phyloP scores from a whole-genome alignment of 2,888 invertebrate species.

The Drosophila affinis region DNA sequence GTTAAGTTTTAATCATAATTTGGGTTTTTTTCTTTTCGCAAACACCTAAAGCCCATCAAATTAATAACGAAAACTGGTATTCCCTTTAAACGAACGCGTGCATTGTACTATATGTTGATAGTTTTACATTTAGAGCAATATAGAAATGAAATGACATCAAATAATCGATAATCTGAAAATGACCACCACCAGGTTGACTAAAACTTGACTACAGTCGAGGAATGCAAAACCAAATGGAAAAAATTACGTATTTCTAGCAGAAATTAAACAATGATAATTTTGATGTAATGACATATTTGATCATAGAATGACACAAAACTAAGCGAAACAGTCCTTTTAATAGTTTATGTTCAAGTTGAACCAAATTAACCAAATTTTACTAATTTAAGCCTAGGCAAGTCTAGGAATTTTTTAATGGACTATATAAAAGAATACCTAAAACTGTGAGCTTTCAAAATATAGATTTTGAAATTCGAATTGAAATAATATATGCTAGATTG shows the following conservation, averaged over 20 bases:
- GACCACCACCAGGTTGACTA: constrained; percentile 34
- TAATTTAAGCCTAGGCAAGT: no score
- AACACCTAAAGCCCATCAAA: constrained; percentile 59
- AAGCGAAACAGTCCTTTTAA: no score
- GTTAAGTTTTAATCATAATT: constrained; percentile 27
- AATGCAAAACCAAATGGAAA: constrained; percentile 22
- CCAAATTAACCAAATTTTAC: no score
- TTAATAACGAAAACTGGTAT: constrained; percentile 37
- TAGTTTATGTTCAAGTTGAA: no score
- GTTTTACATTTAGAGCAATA: constrained; percentile 20
- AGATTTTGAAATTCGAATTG: no score
- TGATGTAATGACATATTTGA: no score
- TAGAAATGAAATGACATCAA: constrained; percentile 11
- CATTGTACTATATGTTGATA: constrained; percentile 22
- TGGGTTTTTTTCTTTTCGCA: constrained; percentile 23
- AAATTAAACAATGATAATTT: no score
- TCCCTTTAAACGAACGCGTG: constrained; percentile 42
- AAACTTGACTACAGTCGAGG: constrained; percentile 14
- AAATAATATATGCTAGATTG: no score
- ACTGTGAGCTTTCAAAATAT: no score
- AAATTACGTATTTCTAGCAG: not conserved
- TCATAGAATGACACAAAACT: no score
- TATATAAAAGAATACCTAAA: no score
- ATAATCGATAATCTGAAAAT: constrained; percentile 1
- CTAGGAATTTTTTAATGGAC: no score